Conservation (phyloP, 2,797 vertebrate genomes). For the Takifugu rubripes region DNA sequence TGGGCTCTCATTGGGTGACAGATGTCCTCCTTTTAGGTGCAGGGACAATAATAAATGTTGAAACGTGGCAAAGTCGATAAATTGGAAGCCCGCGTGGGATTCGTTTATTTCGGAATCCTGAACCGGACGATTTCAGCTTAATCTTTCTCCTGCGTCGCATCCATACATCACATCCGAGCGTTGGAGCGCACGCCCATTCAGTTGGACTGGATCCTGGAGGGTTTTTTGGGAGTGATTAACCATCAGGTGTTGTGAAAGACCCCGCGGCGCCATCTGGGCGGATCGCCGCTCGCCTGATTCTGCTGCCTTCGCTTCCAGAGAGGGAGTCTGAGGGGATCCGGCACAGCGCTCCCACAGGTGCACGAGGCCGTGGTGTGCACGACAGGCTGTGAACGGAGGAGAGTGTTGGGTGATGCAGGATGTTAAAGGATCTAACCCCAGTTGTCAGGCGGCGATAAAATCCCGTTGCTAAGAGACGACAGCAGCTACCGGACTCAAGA, state of each 20-base stretch:
- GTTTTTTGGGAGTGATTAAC: slow-evolving; percentile 56
- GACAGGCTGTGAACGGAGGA: slow-evolving; percentile 37
- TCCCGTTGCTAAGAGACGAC: slow-evolving; percentile 14
- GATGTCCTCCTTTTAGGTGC: slow-evolving; percentile 61
- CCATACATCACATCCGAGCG: slow-evolving; percentile 49
- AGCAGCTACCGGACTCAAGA: slow-evolving; percentile 27
- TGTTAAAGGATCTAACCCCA: slow-evolving; percentile 22
- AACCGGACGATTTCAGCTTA: slow-evolving; percentile 56
- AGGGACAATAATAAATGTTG: slow-evolving; percentile 63
- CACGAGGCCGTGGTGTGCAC: slow-evolving; percentile 27
- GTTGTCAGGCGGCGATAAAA: slow-evolving; percentile 39
- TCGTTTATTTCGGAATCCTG: slow-evolving; percentile 60
- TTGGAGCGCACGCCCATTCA: slow-evolving; percentile 40
- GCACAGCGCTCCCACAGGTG: slow-evolving; percentile 19
- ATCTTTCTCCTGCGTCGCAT: slow-evolving; percentile 64
- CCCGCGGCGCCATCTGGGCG: slow-evolving; percentile 46
- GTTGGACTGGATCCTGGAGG: slow-evolving; percentile 42
- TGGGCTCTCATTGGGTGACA: slow-evolving; percentile 47
- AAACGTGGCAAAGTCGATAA: slow-evolving; percentile 61
- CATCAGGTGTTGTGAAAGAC: slow-evolving; percentile 28
- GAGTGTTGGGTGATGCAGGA: slow-evolving; percentile 44
- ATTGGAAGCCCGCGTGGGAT: slow-evolving; percentile 49
- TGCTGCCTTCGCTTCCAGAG: slow-evolving; percentile 51
- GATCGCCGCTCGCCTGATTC: slow-evolving; percentile 22
- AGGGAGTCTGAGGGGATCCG: slow-evolving; percentile 46